These are phyloP conservation scores for Nixonia krombeini DNA, from an alignment of 1,140 invertebrate genomes.

Conservation along the genomic window DNA sequence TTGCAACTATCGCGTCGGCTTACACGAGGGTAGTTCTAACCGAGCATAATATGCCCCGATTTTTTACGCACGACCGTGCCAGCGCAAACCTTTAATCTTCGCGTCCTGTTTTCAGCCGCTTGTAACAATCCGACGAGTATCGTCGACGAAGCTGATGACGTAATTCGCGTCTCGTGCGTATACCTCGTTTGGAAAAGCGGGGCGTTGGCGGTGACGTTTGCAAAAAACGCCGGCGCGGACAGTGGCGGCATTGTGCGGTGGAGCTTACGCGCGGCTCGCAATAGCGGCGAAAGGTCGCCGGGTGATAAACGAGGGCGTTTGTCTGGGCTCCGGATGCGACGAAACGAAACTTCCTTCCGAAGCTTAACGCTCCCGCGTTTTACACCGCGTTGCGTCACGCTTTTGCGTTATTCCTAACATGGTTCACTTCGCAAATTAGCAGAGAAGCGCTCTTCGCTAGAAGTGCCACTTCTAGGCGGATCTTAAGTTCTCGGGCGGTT, in stretches of 20 bases:
- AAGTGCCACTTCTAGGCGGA: neutral
- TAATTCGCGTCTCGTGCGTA: conserved; percentile 13
- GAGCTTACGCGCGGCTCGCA: conserved; percentile 29
- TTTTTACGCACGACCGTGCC: neutral
- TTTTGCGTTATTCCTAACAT: conserved; percentile 22
- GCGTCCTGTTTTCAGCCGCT: conserved; percentile 1
- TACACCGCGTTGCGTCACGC: conserved; percentile 30
- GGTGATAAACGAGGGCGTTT: conserved; percentile 58
- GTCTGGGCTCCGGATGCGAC: conserved; percentile 56
- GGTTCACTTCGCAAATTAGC: conserved; percentile 18
- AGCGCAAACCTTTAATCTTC: conserved; percentile 2
- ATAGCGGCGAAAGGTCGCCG: conserved; percentile 53
- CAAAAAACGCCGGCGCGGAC: conserved; percentile 51
- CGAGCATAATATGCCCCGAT: neutral
- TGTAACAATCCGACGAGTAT: conserved; percentile 13
- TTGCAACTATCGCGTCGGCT: neutral
- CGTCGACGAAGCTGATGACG: conserved; percentile 1
- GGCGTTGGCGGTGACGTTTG: conserved; percentile 33
- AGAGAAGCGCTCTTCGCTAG: neutral
- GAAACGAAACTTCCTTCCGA: conserved; percentile 61
- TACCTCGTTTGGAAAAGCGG: conserved; percentile 21
- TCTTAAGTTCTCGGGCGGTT: no score
- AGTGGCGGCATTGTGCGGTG: conserved; percentile 51
- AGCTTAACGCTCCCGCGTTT: conserved; percentile 37
- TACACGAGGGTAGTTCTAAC: neutral